These are phyloP conservation scores for Equus przewalskii DNA, from an alignment of 2,113 vertebrate species.

Conservation along the genomic window DNA sequence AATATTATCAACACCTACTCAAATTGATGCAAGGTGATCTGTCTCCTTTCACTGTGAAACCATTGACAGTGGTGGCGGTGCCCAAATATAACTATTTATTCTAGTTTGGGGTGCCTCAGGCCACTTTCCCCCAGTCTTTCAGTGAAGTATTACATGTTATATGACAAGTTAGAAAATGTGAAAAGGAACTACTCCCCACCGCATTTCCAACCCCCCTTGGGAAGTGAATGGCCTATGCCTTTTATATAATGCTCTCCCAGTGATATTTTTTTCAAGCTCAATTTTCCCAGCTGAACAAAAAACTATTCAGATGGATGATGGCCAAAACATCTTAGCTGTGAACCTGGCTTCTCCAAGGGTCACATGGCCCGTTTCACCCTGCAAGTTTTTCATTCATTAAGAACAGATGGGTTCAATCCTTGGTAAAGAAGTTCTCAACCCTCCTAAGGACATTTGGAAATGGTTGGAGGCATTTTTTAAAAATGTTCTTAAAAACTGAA, in stretches of 20 bases:
- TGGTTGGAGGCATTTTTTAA: neutral
- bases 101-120: fast-evolving
- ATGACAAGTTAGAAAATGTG: neutral
- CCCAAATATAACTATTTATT: neutral
- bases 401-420: neutral
- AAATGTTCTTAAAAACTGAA: neutral
- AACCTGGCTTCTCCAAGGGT: neutral
- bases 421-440: neutral
- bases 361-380: neutral
- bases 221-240: neutral
- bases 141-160: fast-evolving
- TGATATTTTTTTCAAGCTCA: neutral
- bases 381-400: neutral
- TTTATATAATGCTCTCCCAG: neutral
- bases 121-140: fast-evolving
- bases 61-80: fast-evolving
- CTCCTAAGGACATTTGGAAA: neutral
- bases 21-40: neutral
- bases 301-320: neutral
- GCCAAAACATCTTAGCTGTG: neutral
- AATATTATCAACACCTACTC: neutral
- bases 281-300: neutral
- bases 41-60: neutral
- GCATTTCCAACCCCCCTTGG: neutral
- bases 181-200: neutral